These are phyloP conservation scores for Neodon shergylaensis DNA, from an alignment of 2,113 vertebrate species.

Conservation along the genomic window DNA sequence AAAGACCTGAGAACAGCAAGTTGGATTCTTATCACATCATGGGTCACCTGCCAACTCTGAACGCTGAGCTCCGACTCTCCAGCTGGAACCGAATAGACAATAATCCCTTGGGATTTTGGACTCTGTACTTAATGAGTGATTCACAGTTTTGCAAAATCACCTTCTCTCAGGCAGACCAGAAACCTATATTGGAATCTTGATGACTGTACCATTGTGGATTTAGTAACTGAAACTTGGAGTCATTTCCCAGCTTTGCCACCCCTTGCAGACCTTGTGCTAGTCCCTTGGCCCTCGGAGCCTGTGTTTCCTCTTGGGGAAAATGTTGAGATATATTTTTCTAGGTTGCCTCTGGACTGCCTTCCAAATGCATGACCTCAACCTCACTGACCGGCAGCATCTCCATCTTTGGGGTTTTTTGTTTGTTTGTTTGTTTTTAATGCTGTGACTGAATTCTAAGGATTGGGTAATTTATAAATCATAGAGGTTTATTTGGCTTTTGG, in stretches of 20 bases:
- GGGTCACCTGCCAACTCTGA: neutral
- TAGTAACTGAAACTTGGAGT: neutral
- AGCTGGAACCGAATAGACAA: constrained; percentile 17
- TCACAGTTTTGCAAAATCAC: constrained; percentile 47
- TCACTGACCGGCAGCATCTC: neutral
- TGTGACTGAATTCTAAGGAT: neutral
- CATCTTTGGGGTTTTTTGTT: neutral
- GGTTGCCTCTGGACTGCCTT: neutral
- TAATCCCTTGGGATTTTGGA: constrained; percentile 47
- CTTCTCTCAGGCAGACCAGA: neutral
- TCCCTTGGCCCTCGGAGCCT: neutral
- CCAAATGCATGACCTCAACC: neutral
- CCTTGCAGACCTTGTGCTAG: neutral
- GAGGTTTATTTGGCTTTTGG: neutral
- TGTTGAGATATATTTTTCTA: neutral
- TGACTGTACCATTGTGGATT: neutral
- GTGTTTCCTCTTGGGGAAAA: neutral
- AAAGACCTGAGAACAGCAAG: neutral
- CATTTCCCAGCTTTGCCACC: neutral
- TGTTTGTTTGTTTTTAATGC: neutral
- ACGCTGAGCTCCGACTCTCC: neutral
- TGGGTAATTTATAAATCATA: neutral
- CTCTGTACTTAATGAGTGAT: constrained; percentile 54
- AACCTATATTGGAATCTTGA: constrained; percentile 38
- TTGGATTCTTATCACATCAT: neutral